phyloP scores from a whole-genome alignment of 2,888 invertebrate species.

The Philopedon plagiatum region DNA sequence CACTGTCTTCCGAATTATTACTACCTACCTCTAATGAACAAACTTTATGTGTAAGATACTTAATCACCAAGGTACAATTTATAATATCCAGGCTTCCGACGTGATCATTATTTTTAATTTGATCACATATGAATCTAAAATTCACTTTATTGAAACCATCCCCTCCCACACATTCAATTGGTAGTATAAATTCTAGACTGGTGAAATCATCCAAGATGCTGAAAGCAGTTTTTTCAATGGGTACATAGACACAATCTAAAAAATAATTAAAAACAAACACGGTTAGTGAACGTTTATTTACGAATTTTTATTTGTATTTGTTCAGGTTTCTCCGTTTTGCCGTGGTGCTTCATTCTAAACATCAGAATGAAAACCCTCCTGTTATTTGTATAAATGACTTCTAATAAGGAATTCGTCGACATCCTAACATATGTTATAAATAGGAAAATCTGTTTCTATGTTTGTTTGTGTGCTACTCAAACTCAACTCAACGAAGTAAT shows the following conservation, averaged over 20 bases:
- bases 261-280: not conserved
- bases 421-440: no score
- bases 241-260: not conserved
- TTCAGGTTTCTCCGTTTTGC: no score
- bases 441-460: no score
- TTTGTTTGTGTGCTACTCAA: no score
- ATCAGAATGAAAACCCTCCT: no score
- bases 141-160: not conserved
- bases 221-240: not conserved
- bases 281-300: no score
- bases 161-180: not conserved
- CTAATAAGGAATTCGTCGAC: no score
- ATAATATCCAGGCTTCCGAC: not conserved
- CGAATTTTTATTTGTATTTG: no score
- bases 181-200: not conserved
- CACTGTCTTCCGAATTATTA: no score
- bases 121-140: not conserved
- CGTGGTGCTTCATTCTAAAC: no score
- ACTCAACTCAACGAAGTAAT: no score
- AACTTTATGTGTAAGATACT: conserved; percentile 1
- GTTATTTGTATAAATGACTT: no score
- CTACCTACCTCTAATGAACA: conserved; percentile 13
- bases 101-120: not conserved
- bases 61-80: not conserved
- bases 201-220: not conserved